A percentile compares a stretch with the other conserved stretches of the same genome.
Conservation (phyloP, 2,797 vertebrate species). For the Mycteria americana region DNA sequence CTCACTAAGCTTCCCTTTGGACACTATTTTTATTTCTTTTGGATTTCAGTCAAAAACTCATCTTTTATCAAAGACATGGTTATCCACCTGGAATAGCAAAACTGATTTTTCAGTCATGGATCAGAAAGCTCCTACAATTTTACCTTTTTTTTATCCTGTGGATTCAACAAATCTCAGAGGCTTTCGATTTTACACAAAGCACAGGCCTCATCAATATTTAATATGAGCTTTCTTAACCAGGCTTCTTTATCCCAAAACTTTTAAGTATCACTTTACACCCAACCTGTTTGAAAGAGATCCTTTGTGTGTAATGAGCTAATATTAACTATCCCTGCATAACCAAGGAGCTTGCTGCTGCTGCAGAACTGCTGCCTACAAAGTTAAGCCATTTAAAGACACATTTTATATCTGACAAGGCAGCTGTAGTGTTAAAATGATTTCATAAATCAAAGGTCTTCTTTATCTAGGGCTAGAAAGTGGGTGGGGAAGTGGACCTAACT, state of each 20-base stretch:
- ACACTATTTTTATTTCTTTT: neutral
- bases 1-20: neutral
- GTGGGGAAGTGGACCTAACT: neutral
- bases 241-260: neutral
- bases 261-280: neutral
- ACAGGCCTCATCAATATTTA: neutral
- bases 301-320: neutral
- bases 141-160: neutral
- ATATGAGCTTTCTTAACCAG: neutral
- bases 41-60: neutral
- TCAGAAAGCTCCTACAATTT: neutral
- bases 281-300: neutral
- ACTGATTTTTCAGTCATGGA: neutral
- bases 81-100: neutral
- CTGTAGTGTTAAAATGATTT: neutral
- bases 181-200: neutral
- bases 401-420: neutral
- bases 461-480: neutral
- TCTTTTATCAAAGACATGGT: neutral
- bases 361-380: neutral
- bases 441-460: neutral
- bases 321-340: neutral
- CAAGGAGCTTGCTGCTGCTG: neutral
- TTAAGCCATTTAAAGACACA: neutral
- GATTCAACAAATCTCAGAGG: neutral